Conservation (phyloP, 1,140 invertebrate species). For the Ceratina australensis region DNA sequence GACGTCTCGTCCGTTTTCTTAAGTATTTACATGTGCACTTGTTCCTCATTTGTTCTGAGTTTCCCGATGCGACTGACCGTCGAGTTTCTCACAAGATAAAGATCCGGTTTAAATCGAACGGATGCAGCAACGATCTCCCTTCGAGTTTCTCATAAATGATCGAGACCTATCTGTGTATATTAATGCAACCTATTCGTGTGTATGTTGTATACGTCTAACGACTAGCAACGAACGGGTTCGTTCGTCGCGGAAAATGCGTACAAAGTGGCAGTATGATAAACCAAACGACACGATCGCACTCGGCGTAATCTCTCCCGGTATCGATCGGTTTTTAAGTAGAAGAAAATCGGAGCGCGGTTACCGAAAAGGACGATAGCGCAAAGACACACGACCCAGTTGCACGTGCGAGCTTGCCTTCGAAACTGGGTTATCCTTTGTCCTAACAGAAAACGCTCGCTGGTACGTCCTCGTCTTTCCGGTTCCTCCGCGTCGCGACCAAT, state of each 20-base stretch:
- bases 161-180: too few species aligned
- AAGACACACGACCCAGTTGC: conserved; percentile 52
- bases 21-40: conserved; percentile 60
- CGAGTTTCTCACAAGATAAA: background rate
- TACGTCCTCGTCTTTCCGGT: conserved; percentile 56
- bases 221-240: too few species aligned
- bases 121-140: background rate
- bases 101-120: background rate
- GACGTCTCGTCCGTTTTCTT: conserved; percentile 55
- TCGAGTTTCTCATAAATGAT: too few species aligned
- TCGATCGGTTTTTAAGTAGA: conserved; percentile 3
- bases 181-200: too few species aligned
- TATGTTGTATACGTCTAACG: too few species aligned
- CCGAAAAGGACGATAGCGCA: background rate
- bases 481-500: conserved; percentile 42
- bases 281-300: background rate
- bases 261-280: background rate
- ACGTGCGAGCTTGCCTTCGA: conserved; percentile 23
- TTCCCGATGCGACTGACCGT: background rate
- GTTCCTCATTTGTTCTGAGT: conserved; percentile 53
- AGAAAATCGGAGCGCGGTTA: background rate
- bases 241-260: background rate
- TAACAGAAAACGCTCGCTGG: conserved; percentile 32
- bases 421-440: conserved; percentile 67
- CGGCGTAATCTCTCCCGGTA: background rate